Evolutionary conservation across 2,797 vertebrate species (phyloP).

Genomic region (Ciconia nigra): DNA sequence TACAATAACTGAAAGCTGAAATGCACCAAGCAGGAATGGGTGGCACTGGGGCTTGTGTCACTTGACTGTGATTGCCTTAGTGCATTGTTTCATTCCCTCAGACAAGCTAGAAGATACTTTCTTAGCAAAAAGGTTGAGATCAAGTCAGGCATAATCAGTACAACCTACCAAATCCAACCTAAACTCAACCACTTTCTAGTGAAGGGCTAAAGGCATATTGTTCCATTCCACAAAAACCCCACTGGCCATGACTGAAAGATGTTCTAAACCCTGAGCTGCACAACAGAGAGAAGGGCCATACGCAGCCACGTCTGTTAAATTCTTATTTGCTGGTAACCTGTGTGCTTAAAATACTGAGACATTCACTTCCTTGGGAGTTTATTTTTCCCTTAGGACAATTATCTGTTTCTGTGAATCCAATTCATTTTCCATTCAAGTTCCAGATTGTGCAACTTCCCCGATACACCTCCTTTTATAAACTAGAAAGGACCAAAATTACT

Average conservation of each 20-base stretch:
- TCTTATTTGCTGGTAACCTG: neutral
- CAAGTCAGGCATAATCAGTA: neutral
- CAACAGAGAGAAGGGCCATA: neutral
- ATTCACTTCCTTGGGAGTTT: neutral
- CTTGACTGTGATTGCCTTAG: neutral
- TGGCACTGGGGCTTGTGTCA: neutral
- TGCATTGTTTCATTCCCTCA: neutral
- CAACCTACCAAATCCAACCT: neutral
- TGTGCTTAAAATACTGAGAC: neutral
- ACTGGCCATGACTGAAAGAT: neutral
- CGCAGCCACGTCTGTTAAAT: neutral
- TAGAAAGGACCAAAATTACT: neutral
- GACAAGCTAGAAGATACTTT: neutral
- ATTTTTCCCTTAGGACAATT: conserved; percentile 5
- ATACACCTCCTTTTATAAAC: neutral
- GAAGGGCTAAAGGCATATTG: neutral
- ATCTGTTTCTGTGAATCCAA: neutral
- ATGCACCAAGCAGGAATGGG: neutral
- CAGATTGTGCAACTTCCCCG: neutral
- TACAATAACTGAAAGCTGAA: neutral
- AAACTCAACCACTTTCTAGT: neutral
- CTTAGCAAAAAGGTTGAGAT: neutral
- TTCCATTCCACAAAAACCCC: neutral
- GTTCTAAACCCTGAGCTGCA: neutral
- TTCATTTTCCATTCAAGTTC: neutral